Base-by-base conservation (phyloP, 2,113 vertebrate species). In the Pyxicephalus adspersus region DNA sequence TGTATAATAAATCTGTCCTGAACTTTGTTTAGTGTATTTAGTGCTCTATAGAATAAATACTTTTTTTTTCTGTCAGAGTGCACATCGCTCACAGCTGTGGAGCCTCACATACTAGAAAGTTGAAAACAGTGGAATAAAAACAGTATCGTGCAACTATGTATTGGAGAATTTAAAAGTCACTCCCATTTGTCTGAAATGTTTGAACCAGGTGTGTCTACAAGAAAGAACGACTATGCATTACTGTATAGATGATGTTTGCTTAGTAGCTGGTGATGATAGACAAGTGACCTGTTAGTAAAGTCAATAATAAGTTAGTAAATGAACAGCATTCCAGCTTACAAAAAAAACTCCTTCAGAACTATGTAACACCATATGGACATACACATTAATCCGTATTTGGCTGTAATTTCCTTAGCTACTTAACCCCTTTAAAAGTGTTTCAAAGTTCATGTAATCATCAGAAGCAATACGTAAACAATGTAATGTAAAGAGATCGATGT, bases 141-240 rank as follows among this genome's bases (percentile, higher is more conserved):
- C 0, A 2, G 68, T 80, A 86, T 85, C 81, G 82, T 89, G 87
- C 89, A 90, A 83, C 88, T 87, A 86, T 88, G 89, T 83, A 86
- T 87, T 87, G 87, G 84, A 85, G 77, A 80, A 86, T 19, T 86
- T 67, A 81, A 67, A 86, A 88, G 90, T 88, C 87, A 88, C 88
- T 91, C 90, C 87, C 88, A 87, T 88, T 88, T 83, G 85, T 84
- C 80, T 86, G 83, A 85, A 87, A 92, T 93, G 89, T 92, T 92
- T 93, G 88, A 93, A 85, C 89, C 92, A 94, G 91, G 91, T 93
- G 92, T 87, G 90, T 85, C 85, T 87, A 86, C 76, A 83, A 72
- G 71, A 77, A 89, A 91, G 87, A 87, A 85, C 86, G 86, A 83
- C 83, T 82, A 89, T 90, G 89, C 64, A 76, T 88, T 83, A 85